Evolutionary conservation across 1,140 invertebrate species (phyloP), one percentile per base, ranked within the genome.

Genomic region (Brevipalpus yothersi): DNA sequence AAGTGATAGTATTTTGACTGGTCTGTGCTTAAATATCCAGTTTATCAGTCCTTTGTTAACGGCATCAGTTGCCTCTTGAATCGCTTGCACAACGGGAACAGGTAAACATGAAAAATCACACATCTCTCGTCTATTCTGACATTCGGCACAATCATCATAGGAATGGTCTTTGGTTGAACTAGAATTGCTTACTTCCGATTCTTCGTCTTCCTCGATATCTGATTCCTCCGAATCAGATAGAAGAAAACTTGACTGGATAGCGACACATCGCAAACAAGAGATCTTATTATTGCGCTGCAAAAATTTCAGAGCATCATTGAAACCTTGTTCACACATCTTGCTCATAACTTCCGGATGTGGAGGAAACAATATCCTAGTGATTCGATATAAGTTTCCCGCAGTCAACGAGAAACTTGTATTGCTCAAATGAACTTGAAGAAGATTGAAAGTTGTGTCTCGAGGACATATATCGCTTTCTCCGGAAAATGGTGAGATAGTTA

Each of bases 401-500:
- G 12, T 42, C 57, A 75, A 68, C 59, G 95, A 89, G 69, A 97
- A 89, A 68, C 87, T 92, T 13, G 90, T 97, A 71, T 95, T 94
- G 10, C 84, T 81, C 63, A 96, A 69, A 69, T 92, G 90, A 10
- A 96, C 77, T 82, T 86, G 71, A 61, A 75, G 71, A 67, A 63
- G 65, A 63, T 69, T 67, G 60, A 65, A 67, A 61, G 67, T 64
- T 67, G 81, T 75, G 71, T 97, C 93, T 57, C 82, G 76, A 0
- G 94, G 94, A 73, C 94, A 99, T 64, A 99, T 98, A 69, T 98
- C 93, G 68, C 82, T 88, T 71, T 97, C 92, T 0, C 94, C 94
- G 67, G 88, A 88, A 72, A 98, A 98, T 0, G 94, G 94, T 67
- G 86, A 91, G 23, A 98, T 86, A 0, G 92, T 96, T 59, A 98